phyloP scores from a whole-genome alignment of 1,140 invertebrate species.

The Drosophila mayri region DNA sequence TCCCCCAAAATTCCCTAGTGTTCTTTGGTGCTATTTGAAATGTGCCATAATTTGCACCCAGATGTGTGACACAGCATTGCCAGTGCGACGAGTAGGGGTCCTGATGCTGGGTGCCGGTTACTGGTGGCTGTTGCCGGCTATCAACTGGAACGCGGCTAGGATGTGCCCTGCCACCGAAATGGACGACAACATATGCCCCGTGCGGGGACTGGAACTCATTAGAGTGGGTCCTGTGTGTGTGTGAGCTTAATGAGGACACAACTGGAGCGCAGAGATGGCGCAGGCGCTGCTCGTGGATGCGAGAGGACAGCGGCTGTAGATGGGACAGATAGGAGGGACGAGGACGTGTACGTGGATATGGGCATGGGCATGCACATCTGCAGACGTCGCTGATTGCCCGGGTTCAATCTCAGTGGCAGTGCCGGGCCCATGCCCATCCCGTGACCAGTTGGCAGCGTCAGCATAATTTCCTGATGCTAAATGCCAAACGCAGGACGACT shows the following conservation, averaged over 20 bases:
- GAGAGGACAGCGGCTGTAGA: slow-evolving; percentile 22
- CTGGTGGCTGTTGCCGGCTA: slow-evolving; percentile 39
- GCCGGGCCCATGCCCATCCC: slow-evolving; percentile 35
- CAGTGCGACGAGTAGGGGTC: slow-evolving; percentile 29
- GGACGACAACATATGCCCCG: slow-evolving; percentile 71
- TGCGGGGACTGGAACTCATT: slow-evolving; percentile 68
- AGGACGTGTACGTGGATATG: slow-evolving; percentile 48
- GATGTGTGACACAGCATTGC: slow-evolving; percentile 72
- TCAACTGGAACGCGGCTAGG: slow-evolving; percentile 62
- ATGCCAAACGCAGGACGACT: slow-evolving; percentile 75
- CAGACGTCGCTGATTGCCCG: slow-evolving; percentile 76
- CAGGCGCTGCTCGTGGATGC: slow-evolving; percentile 55
- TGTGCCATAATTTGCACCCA: slow-evolving; percentile 81
- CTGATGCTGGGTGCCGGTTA: slow-evolving; percentile 8
- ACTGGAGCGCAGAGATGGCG: slow-evolving; percentile 47
- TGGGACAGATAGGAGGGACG: slow-evolving; percentile 57
- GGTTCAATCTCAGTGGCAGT: slow-evolving; percentile 47
- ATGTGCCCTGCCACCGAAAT: slow-evolving; percentile 49
- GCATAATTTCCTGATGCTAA: slow-evolving; percentile 85
- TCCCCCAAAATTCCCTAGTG: slow-evolving; percentile 30
- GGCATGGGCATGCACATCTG: slow-evolving; percentile 72
- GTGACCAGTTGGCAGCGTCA: slow-evolving; percentile 79
- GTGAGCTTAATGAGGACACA: slow-evolving; percentile 71
- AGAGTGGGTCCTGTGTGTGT: slow-evolving; percentile 57
- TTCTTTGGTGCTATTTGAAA: slow-evolving; percentile 63